Percentiles rank a stretch among this genome's conserved stretches.
phyloP scores from a whole-genome alignment of 2,888 invertebrate genomes.

The Sphecodes monilicornis region DNA sequence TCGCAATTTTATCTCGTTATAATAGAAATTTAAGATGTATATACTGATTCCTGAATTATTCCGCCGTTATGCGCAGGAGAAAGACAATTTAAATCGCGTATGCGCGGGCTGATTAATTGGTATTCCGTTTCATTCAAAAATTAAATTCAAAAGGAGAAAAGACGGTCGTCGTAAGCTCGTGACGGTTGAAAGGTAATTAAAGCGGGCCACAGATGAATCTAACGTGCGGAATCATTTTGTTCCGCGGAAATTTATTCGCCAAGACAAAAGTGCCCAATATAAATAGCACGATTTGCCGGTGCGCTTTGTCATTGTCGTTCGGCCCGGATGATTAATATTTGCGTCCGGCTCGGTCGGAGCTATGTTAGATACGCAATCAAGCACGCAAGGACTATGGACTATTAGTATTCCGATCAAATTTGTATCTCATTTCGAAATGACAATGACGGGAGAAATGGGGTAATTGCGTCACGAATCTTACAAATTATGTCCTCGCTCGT shows the following conservation, averaged over 20 bases:
- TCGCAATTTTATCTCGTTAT: too few species aligned
- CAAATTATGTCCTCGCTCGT: not conserved
- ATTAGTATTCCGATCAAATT: slow-evolving; percentile 5
- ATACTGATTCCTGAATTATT: slow-evolving; percentile 10
- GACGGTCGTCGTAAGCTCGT: slow-evolving; percentile 37
- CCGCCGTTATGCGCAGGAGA: not conserved
- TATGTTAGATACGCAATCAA: slow-evolving; percentile 6
- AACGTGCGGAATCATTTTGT: slow-evolving; percentile 22
- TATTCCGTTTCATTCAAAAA: slow-evolving; percentile 26
- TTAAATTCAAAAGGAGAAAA: slow-evolving; percentile 33
- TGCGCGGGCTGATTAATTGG: slow-evolving; percentile 35
- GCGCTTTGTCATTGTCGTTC: slow-evolving; percentile 22
- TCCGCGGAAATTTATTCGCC: slow-evolving; percentile 4
- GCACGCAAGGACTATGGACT: not conserved
- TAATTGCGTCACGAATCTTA: not conserved
- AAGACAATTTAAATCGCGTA: slow-evolving; percentile 23
- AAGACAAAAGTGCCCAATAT: not conserved
- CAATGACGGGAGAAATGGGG: not conserved
- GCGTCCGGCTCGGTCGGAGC: not conserved
- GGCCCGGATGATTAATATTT: slow-evolving; percentile 28
- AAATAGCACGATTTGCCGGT: slow-evolving; percentile 21
- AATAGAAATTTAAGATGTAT: too few species aligned
- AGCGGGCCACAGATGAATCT: slow-evolving; percentile 31
- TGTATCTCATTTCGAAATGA: not conserved
- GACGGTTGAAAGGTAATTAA: slow-evolving; percentile 48